Base-by-base conservation (phyloP, 2,797 vertebrate species). In the Miichthys miiuy region DNA sequence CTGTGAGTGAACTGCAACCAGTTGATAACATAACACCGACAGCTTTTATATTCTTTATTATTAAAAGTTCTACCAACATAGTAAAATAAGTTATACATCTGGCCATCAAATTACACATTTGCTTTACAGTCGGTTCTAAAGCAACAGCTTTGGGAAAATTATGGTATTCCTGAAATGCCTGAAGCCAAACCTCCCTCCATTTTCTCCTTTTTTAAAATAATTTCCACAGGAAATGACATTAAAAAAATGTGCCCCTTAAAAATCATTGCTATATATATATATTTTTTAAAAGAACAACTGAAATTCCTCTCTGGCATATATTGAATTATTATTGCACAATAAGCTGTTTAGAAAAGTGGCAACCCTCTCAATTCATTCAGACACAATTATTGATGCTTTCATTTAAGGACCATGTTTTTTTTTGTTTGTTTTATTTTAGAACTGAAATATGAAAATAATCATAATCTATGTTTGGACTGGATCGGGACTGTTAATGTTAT, bases 201-300 rank as follows among this genome's bases (percentile, higher is more conserved):
- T 69, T 34, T 72, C 52, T 51, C 12, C 30, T 75, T 84, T 75
- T 89, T 88, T 84, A 89, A 94, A 89, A 94, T 93, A 92, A 97
- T 98, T 98, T 98, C 97, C 97, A 98, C 96, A 98, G 97, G 97
- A 98, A 98, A 98, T 96, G 91, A 87, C 91, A 94, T 95, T 81
- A 63, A 87, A 90, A 92, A 95, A 91, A 92, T 91, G 81, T 38
- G 83, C 89, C 95, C 74, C 82, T 87, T 92, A 88, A 91, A 95
- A 93, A 88, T 84, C 81, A 91, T 77, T 80, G 72, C 63, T 83
- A 72, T 86, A 72, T 79, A 52, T 84, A 4, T 41, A 3, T 42
- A 18, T 86, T 72, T 85, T 86, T 89, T 64, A 81, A 85, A 90
- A 90, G 79, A 87, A 94, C 90, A 95, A 79, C 67, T 69, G 52